These are phyloP conservation scores for Apotomis turbidana DNA, from an alignment of 2,888 invertebrate genomes.

Conservation along the genomic window DNA sequence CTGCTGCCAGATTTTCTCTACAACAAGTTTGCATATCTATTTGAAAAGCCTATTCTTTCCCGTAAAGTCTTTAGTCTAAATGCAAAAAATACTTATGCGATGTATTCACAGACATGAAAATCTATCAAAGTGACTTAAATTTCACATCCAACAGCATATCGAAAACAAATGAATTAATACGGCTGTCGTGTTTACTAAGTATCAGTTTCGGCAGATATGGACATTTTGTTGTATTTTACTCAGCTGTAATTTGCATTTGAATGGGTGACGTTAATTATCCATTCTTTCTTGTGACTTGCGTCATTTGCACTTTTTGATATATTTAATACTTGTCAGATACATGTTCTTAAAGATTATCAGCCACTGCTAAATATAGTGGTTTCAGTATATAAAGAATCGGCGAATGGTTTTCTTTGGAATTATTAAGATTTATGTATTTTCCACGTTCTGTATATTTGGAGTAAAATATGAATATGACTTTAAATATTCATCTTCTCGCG, in stretches of 20 bases:
- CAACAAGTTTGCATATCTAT: too few species aligned
- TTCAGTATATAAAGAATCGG: not conserved
- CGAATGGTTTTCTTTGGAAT: not conserved
- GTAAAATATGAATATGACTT: too few species aligned
- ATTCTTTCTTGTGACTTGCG: slow-evolving; percentile 51
- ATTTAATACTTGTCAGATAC: slow-evolving; percentile 14
- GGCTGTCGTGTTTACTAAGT: slow-evolving; percentile 29
- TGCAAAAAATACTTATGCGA: too few species aligned
- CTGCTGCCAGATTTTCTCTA: too few species aligned
- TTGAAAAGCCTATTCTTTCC: too few species aligned
- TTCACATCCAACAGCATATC: slow-evolving; percentile 7
- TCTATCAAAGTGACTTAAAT: not conserved
- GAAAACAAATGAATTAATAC: slow-evolving; percentile 9
- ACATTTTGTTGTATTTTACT: slow-evolving; percentile 43
- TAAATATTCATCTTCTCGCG: too few species aligned
- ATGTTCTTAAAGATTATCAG: not conserved
- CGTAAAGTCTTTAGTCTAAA: too few species aligned
- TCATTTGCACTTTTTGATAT: slow-evolving; percentile 43
- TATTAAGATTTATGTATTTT: not conserved
- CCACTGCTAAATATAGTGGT: not conserved
- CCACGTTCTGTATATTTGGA: not conserved
- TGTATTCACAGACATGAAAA: too few species aligned
- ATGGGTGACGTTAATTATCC: slow-evolving; percentile 51
- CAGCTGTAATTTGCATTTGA: slow-evolving; percentile 51
- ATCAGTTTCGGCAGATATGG: slow-evolving; percentile 24